Evolutionary conservation across 35 echinoderm and acorn worm genomes (phyloP).

Genomic region (Stichopus chloronotus): DNA sequence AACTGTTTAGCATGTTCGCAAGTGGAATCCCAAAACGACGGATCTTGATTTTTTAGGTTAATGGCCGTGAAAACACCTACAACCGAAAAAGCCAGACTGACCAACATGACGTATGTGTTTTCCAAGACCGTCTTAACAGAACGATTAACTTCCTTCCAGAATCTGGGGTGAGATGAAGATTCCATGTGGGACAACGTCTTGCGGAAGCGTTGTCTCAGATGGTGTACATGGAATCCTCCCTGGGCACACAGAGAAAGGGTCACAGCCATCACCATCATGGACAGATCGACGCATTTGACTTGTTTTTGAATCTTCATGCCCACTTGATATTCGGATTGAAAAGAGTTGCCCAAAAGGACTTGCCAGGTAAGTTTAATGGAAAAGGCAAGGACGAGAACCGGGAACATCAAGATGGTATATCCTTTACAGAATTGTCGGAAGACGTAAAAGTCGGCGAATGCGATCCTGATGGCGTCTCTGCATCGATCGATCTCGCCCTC

Average conservation of each 20-base stretch:
- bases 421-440: slow-evolving; percentile 8
- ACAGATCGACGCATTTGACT: background rate
- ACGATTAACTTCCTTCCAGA: slow-evolving; percentile 8
- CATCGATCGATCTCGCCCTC: slow-evolving; percentile 3
- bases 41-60: background rate
- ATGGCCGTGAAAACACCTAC: background rate
- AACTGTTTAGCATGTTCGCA: no score
- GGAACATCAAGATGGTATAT: background rate
- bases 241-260: background rate
- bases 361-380: background rate
- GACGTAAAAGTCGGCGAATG: background rate
- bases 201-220: background rate
- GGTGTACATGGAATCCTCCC: slow-evolving; percentile 8
- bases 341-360: background rate
- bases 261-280: background rate
- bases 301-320: background rate
- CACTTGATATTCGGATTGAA: background rate
- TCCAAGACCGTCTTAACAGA: background rate
- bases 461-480: background rate
- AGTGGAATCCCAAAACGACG: no score
- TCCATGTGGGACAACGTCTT: background rate
- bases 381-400: background rate
- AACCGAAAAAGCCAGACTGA: slow-evolving; percentile 17
- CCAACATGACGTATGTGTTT: background rate
- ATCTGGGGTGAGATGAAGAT: background rate